Conservation (phyloP, 2,888 invertebrate genomes). For the Tetranychus truncatus region DNA sequence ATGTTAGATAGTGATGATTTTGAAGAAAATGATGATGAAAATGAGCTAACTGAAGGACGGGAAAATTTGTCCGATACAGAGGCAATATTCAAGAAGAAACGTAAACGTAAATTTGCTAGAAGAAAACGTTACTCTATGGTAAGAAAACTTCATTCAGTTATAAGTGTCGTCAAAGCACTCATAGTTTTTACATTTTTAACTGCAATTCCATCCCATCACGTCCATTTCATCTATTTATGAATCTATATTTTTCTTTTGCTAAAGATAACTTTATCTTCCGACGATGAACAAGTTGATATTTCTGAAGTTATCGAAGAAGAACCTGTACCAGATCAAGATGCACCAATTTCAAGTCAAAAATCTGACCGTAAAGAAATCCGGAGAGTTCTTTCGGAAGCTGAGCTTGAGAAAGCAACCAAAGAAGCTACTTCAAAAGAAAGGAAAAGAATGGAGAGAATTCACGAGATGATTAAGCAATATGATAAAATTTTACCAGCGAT, state of each 20-base stretch:
- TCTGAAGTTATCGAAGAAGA: too few species aligned
- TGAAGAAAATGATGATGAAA: not conserved
- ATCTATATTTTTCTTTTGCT: too few species aligned
- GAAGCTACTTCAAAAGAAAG: not conserved
- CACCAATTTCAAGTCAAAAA: not conserved
- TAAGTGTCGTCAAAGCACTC: too few species aligned
- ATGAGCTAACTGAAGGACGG: not conserved
- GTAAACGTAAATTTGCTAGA: not conserved
- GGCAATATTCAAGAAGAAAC: not conserved
- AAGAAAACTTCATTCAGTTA: not conserved
- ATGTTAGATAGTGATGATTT: not conserved
- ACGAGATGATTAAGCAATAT: not conserved
- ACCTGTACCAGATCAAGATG: too few species aligned
- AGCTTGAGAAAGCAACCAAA: not conserved
- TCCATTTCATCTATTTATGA: too few species aligned
- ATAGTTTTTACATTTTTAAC: not conserved
- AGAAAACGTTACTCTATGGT: not conserved
- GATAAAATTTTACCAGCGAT: slow-evolving; percentile 20
- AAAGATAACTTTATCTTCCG: too few species aligned
- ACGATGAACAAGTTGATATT: too few species aligned
- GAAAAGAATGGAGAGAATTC: not conserved
- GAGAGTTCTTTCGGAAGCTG: not conserved
- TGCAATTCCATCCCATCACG: too few species aligned
- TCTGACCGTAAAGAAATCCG: not conserved
- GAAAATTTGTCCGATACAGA: not conserved